Percentiles rank a stretch among this genome's conserved stretches.
Evolutionary conservation across 2,113 vertebrate species (phyloP).

Genomic region (Phalacrocorax pelagicus): DNA sequence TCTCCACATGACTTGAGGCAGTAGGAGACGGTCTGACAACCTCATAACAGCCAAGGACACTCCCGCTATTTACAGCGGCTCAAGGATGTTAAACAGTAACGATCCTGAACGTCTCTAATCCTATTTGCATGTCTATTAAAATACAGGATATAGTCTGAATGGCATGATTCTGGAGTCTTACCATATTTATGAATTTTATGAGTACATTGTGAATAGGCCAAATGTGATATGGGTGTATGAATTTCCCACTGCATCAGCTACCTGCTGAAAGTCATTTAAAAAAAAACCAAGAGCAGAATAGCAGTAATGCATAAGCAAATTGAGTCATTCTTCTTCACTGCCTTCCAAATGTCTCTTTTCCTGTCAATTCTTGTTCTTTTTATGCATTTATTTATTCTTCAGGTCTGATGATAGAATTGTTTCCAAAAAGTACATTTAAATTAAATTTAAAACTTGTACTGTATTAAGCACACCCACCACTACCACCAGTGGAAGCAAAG

Average conservation of each 20-base stretch:
- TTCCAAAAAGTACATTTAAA: not conserved
- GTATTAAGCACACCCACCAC: not conserved
- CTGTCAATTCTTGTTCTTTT: not conserved
- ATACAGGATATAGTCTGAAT: not conserved
- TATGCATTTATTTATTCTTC: slow-evolving; percentile 10
- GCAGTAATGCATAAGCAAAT: slow-evolving; percentile 21
- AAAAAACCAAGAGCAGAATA: not conserved
- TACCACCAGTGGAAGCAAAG: not conserved
- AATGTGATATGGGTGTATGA: not conserved
- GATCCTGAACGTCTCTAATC: not conserved
- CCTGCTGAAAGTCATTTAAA: slow-evolving; percentile 39
- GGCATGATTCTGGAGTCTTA: not conserved
- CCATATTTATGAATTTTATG: slow-evolving; percentile 37
- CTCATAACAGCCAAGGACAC: not conserved
- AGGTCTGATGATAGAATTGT: not conserved
- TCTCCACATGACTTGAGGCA: not conserved
- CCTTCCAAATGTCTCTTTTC: slow-evolving; percentile 7
- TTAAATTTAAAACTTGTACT: not conserved
- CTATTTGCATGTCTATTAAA: slow-evolving; percentile 12
- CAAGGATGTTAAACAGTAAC: not conserved
- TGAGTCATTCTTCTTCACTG: slow-evolving; percentile 11
- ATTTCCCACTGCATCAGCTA: slow-evolving; percentile 22
- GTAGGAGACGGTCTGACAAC: not conserved
- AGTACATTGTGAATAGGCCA: not conserved
- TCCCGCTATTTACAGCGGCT: slow-evolving; percentile 1